Evolutionary conservation across 2,797 vertebrate species (phyloP), one percentile per base, ranked within the genome.

Genomic region (Lateolabrax maculatus): DNA sequence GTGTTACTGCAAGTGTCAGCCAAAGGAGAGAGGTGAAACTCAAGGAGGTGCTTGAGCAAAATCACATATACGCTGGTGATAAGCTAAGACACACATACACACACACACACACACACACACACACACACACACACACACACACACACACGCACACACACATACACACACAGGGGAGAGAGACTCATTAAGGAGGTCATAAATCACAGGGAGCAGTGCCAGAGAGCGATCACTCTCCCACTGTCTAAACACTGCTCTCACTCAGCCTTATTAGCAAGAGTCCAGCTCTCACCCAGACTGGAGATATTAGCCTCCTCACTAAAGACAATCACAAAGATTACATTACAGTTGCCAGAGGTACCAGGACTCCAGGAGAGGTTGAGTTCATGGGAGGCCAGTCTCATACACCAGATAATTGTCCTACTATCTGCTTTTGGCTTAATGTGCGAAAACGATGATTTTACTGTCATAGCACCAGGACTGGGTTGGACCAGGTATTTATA

Each of bases 131-230:
- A 75, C 57, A 77, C 57, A 61, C 71, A 66, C 48, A 77, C 67
- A 71, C 73, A 67, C 57, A 67, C 29, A 79, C 70, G n/a, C n/a
- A n/a, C n/a, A n/a, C n/a, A n/a, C n/a, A n/a, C n/a, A n/a, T n/a
- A n/a, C n/a, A 81, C 67, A 79, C 53, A 62, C 18, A 70, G 27
- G 58, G 65, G 83, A 79, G 80, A 78, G 72, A 86, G 87, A 81
- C 88, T 93, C 91, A 94, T 93, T 94, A 93, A 90, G 83, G 79
- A 91, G 88, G 87, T 89, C 80, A 88, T 94, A 94, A 94, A 94
- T 94, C 93, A 93, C 72, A 56, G 80, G 81, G 73, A 87, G 83
- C 88, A 76, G 79, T 85, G 90, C 92, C 92, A 93, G 86, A 89
- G 75, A 87, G 79, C 69, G 74, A 89, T 94, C 89, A 84, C 76